Evolutionary conservation across 2,113 vertebrate species (phyloP).

Genomic region (Chaetura pelagica): DNA sequence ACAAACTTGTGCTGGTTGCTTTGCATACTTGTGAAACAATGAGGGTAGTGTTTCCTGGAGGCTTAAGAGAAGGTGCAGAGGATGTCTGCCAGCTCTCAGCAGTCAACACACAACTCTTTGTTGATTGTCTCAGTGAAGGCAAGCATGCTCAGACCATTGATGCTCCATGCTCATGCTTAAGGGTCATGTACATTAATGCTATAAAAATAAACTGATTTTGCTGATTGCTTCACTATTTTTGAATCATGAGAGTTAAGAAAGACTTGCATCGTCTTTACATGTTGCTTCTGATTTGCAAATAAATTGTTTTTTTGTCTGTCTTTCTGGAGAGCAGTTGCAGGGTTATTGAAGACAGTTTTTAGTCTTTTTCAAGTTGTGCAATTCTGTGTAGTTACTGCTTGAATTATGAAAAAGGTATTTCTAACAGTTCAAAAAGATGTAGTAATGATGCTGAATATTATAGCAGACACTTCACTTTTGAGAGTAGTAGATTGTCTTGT

Average conservation of each 20-base stretch:
- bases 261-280: neutral
- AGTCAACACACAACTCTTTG: constrained; percentile 48
- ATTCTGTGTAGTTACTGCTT: neutral
- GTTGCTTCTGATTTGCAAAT: neutral
- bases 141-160: neutral
- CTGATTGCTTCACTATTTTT: neutral
- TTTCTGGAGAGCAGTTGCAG: neutral
- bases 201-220: neutral
- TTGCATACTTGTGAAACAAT: constrained; percentile 26
- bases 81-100: constrained; percentile 9
- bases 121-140: constrained; percentile 16
- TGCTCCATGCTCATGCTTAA: neutral
- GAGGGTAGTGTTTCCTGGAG: constrained; percentile 17
- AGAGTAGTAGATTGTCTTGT: neutral
- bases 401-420: neutral
- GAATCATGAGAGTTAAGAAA: neutral
- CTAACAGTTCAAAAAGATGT: neutral
- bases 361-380: neutral
- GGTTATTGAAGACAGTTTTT: neutral
- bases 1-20: neutral
- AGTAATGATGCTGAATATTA: neutral
- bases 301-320: neutral
- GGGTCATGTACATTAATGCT: neutral
- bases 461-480: neutral
- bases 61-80: constrained; percentile 41